A percentile compares a stretch with the other conserved stretches of the same genome.
phyloP scores from a whole-genome alignment of 2,113 vertebrate genomes.

The Cottus gobio region DNA sequence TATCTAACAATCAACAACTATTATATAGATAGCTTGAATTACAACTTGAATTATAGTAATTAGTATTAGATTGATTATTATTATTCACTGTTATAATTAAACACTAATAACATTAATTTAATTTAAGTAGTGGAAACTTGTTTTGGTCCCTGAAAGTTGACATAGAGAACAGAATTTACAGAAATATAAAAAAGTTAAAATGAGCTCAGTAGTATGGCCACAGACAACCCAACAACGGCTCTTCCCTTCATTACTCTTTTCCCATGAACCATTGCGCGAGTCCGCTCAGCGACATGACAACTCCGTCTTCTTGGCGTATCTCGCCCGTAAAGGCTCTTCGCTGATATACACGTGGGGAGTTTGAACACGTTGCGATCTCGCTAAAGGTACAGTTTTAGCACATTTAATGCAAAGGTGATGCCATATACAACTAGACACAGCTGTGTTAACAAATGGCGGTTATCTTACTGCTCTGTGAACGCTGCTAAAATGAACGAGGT shows the following conservation, averaged over 20 bases:
- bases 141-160: neutral
- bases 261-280: conserved; percentile 61
- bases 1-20: neutral
- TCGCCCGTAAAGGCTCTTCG: conserved; percentile 42
- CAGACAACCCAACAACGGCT: neutral
- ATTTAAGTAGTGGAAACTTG: neutral
- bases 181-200: conserved; percentile 13
- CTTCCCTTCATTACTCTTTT: neutral
- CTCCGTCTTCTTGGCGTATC: neutral
- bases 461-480: accelerated
- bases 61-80: neutral
- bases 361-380: neutral
- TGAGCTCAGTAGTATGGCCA: neutral
- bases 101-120: neutral
- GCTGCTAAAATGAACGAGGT: neutral
- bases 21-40: neutral
- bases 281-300: neutral
- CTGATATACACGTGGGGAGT: conserved; percentile 64
- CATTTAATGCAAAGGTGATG: accelerated
- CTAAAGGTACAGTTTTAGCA: conserved; percentile 50
- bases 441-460: neutral
- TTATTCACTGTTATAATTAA: neutral
- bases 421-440: neutral
- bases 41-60: neutral
- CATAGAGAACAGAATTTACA: neutral